phyloP scores from a whole-genome alignment of 1,140 invertebrate species.

The Mizuhopecten yessoensis region DNA sequence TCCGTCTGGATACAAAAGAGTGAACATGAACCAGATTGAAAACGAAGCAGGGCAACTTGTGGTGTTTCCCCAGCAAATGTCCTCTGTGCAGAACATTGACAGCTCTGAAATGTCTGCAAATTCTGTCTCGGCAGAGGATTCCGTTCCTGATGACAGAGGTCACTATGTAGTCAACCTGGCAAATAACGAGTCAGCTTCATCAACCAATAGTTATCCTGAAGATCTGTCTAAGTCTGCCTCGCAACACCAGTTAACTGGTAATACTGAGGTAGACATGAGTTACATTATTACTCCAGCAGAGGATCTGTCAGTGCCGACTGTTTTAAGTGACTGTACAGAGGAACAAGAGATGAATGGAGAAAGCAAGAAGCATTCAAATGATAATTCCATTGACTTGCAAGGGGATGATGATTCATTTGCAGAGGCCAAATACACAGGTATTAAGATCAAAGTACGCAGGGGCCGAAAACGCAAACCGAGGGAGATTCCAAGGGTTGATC shows the following conservation, averaged over 20 bases:
- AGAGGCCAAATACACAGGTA: background rate
- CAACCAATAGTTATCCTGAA: background rate
- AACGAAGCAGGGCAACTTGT: background rate
- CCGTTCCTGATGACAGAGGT: background rate
- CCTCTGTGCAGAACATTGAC: background rate
- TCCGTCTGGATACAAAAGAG: background rate
- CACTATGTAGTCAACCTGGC: background rate
- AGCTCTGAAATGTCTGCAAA: too few relatives aligned
- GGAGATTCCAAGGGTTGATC: background rate
- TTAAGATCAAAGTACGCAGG: background rate
- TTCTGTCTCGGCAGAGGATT: background rate
- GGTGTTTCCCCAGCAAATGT: constrained; percentile 13
- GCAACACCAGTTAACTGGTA: background rate
- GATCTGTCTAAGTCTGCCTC: background rate
- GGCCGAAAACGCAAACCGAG: background rate
- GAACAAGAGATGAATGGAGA: background rate
- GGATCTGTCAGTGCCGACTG: background rate
- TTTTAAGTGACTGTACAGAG: background rate
- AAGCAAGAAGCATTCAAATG: background rate
- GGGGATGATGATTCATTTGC: background rate
- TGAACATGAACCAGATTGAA: background rate
- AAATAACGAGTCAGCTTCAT: background rate
- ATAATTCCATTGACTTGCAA: background rate
- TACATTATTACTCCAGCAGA: background rate
- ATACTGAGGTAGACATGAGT: background rate